Conservation (phyloP, 2,888 invertebrate species). For the Megaustenia siamemsis region DNA sequence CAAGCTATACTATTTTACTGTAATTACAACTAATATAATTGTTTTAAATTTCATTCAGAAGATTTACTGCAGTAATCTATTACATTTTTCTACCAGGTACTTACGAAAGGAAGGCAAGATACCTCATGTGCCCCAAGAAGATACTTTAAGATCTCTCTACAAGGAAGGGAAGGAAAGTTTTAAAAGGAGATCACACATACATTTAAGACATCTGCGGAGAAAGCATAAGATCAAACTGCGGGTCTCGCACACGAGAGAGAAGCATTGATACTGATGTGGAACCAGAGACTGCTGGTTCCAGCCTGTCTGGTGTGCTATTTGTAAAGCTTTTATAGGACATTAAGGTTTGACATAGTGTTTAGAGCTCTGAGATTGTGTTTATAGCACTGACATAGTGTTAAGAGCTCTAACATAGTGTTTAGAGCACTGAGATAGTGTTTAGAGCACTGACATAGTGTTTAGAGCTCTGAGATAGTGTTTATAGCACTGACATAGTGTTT, state of each 20-base stretch:
- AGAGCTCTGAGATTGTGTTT: no score
- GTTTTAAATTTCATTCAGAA: background rate
- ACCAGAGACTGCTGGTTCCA: background rate
- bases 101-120: conserved; percentile 88
- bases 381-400: no score
- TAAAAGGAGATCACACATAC: conserved; percentile 41
- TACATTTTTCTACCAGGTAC: conserved; percentile 80
- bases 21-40: no score
- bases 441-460: no score
- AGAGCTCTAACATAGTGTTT: no score
- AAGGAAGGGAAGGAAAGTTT: conserved; percentile 69
- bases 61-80: background rate
- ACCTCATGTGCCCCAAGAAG: conserved; percentile 86
- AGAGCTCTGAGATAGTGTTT: no score
- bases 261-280: background rate
- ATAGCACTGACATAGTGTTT: no score
- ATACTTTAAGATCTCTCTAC: conserved; percentile 66
- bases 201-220: conserved; percentile 3
- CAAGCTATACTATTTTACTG: no score
- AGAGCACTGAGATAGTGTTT: no score
- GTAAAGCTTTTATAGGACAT: no score
- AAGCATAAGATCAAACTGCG: background rate
- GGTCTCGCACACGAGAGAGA: background rate
- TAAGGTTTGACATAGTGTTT: no score
- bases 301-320: no score